These are phyloP conservation scores for Acrobasis consociella DNA, from an alignment of 2,888 invertebrate genomes.

Conservation along the genomic window DNA sequence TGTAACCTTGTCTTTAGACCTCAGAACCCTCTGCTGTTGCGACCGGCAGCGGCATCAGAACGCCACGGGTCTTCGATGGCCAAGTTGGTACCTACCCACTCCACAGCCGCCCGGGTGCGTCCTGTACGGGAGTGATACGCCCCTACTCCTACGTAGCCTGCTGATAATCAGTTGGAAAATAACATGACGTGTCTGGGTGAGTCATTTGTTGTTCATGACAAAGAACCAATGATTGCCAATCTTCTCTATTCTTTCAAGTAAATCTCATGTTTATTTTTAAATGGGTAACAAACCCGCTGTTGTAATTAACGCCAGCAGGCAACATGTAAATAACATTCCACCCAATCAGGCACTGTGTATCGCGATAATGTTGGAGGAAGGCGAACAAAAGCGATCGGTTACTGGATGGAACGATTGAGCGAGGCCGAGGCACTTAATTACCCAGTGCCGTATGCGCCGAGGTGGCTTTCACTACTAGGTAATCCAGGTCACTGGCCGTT, in stretches of 20 bases:
- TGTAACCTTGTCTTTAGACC: slow-evolving; percentile 71
- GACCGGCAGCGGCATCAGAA: slow-evolving; percentile 34
- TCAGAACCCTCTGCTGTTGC: slow-evolving; percentile 49
- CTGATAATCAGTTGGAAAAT: slow-evolving; percentile 24
- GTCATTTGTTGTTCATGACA: slow-evolving; percentile 49
- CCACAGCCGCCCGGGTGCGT: slow-evolving; percentile 8
- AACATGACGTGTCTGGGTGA: slow-evolving; percentile 44
- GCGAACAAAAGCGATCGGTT: neutral
- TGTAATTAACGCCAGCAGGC: slow-evolving; percentile 28
- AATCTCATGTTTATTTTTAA: neutral
- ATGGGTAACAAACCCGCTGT: slow-evolving; percentile 1
- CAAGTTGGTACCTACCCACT: slow-evolving; percentile 1
- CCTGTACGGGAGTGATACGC: slow-evolving; percentile 12
- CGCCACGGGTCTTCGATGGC: slow-evolving; percentile 21
- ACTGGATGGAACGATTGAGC: neutral
- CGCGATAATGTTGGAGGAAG: slow-evolving; percentile 4
- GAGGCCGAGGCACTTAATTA: neutral
- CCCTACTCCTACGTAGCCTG: slow-evolving; percentile 6
- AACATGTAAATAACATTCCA: slow-evolving; percentile 44
- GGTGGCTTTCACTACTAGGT: slow-evolving; percentile 38
- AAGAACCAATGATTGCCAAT: slow-evolving; percentile 28
- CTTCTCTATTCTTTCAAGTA: slow-evolving; percentile 3
- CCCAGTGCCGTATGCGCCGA: slow-evolving; percentile 26
- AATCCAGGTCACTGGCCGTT: slow-evolving; percentile 25
- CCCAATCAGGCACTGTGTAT: slow-evolving; percentile 42